Percentiles rank a stretch among this genome's conserved stretches.
phyloP scores from a whole-genome alignment of 2,113 vertebrate genomes.

The Cettia cetti region DNA sequence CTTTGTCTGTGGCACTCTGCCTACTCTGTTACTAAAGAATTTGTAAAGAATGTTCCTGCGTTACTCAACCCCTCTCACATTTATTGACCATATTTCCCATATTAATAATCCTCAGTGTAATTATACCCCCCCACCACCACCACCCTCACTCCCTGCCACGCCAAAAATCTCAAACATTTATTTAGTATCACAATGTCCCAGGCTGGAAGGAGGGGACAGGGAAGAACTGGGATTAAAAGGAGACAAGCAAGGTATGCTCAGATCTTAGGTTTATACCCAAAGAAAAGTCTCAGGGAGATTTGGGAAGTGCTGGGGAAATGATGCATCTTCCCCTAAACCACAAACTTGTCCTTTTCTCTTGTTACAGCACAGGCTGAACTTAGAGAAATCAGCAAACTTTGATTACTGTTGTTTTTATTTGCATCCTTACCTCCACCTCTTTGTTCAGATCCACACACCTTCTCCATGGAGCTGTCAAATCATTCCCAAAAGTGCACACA shows the following conservation, averaged over 20 bases:
- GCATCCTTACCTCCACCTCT: neutral
- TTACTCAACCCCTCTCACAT: constrained; percentile 43
- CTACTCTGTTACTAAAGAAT: constrained; percentile 31
- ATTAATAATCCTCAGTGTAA: constrained; percentile 35
- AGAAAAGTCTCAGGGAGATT: neutral
- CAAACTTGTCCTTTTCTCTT: neutral
- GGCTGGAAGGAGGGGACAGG: neutral
- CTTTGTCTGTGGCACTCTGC: constrained; percentile 49
- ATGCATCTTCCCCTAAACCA: neutral
- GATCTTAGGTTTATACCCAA: neutral
- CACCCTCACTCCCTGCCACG: neutral
- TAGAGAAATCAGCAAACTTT: neutral
- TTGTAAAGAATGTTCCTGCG: constrained; percentile 41
- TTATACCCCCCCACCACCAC: neutral
- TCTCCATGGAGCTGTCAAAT: constrained; percentile 1
- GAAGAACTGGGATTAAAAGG: neutral
- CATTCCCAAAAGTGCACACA: neutral
- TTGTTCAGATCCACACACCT: neutral
- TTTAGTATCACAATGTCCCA: constrained; percentile 11
- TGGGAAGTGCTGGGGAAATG: neutral
- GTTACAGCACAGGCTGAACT: neutral
- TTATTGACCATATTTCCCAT: constrained; percentile 61
- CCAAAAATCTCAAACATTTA: constrained; percentile 40
- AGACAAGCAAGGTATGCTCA: neutral
- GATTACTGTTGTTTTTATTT: neutral